Conservation (phyloP, 2,113 vertebrate genomes). For the Clarias batrachus region DNA sequence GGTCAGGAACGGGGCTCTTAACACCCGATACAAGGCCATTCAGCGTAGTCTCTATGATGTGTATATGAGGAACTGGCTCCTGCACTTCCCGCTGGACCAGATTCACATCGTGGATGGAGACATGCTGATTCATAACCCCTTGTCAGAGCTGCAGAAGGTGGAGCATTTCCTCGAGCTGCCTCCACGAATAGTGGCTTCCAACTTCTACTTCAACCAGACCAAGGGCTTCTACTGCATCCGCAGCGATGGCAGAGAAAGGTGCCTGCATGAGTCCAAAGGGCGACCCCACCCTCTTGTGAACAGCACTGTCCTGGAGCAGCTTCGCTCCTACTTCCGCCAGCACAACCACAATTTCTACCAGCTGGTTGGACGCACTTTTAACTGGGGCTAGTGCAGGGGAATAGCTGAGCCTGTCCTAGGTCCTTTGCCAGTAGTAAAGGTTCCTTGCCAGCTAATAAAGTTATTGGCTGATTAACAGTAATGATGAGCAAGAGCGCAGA, state of each 20-base stretch:
- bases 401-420: slow-evolving; percentile 12
- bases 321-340: slow-evolving; percentile 85
- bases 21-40: slow-evolving; percentile 90
- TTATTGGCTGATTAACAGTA: slow-evolving; percentile 33
- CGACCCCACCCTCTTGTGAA: slow-evolving; percentile 88
- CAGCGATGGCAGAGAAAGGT: slow-evolving; percentile 86
- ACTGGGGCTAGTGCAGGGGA: slow-evolving; percentile 76
- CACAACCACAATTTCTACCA: slow-evolving; percentile 89
- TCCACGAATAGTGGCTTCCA: slow-evolving; percentile 83
- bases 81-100: slow-evolving; percentile 84
- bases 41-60: slow-evolving; percentile 89
- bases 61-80: slow-evolving; percentile 90
- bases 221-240: slow-evolving; percentile 94
- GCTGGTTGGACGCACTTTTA: slow-evolving; percentile 87
- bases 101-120: slow-evolving; percentile 92
- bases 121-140: slow-evolving; percentile 84
- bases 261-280: slow-evolving; percentile 91
- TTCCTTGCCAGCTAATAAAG: slow-evolving; percentile 18
- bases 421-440: slow-evolving; percentile 12
- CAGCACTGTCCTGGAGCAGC: slow-evolving; percentile 82
- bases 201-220: slow-evolving; percentile 95
- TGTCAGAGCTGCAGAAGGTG: slow-evolving; percentile 88
- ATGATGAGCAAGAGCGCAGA: slow-evolving; percentile 32
- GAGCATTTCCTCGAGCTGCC: slow-evolving; percentile 86
- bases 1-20: slow-evolving; percentile 85